These are phyloP conservation scores for Liasis olivaceus DNA, from an alignment of 2,797 vertebrate species.

Conservation along the genomic window DNA sequence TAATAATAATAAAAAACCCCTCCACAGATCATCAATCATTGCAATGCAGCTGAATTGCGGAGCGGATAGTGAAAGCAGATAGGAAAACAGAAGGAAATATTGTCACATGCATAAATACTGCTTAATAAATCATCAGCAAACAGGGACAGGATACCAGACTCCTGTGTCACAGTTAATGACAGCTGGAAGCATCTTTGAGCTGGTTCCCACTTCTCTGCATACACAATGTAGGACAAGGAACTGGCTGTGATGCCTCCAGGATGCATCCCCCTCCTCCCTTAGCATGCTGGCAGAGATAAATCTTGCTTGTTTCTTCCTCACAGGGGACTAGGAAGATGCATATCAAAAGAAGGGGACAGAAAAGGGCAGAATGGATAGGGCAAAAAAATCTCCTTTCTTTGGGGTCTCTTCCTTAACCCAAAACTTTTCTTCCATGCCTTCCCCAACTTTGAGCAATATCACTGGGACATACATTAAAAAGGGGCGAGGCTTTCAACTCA, in stretches of 20 bases:
- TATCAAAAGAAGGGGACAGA: not conserved
- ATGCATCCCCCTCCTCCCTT: not conserved
- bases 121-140: conserved; percentile 66
- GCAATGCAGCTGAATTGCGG: conserved; percentile 25
- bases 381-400: too few relatives aligned
- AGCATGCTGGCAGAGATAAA: not conserved
- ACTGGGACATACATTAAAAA: not conserved
- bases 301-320: not conserved
- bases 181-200: conserved; percentile 20
- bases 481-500: not conserved
- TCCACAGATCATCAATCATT: conserved; percentile 63
- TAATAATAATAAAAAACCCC: conserved; percentile 19
- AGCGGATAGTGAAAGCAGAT: conserved; percentile 56
- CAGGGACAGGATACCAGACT: not conserved
- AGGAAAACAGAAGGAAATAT: conserved; percentile 66
- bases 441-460: not conserved
- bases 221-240: not conserved
- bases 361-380: too few relatives aligned
- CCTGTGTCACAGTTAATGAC: conserved; percentile 29
- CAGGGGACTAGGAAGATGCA: not conserved
- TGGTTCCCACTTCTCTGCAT: conserved; percentile 5
- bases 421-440: not conserved
- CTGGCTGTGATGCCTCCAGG: not conserved
- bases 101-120: conserved; percentile 60
- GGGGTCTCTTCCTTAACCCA: too few relatives aligned